Evolutionary conservation across 2,888 invertebrate genomes (phyloP), one percentile per base, ranked within the genome.

Genomic region (Antheraea yamamai): DNA sequence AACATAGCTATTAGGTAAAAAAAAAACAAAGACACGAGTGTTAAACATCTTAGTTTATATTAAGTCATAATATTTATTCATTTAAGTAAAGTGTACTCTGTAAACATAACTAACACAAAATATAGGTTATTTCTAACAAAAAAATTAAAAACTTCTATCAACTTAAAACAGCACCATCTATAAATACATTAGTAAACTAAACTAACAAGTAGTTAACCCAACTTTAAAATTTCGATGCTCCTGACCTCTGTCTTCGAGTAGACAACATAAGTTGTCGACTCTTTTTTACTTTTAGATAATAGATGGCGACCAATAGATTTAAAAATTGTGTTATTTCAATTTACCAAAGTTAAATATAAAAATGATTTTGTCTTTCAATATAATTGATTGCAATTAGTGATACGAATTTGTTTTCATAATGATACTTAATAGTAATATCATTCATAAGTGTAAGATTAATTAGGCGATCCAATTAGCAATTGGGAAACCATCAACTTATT

Each of bases 221-320:
- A 85, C 82, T 88, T 88, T 87, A 79, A 87, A 87, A 84, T 79
- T 83, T 77, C 75, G 76, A 73, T 77, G 78, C 82, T 81, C 79
- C 88, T 91, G 94, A 91, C 94, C 92, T 92, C 94, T 94, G 81
- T 82, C 82, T 91, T 79, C 81, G 87, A 92, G 90, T 91, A 89
- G 94, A 81, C 52, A 79, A 83, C 12, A 39, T 68, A 61, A 23
- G 55, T n/a, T 47, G 55, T n/a, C 47, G 10, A 26, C 23, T 35
- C 20, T 73, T 75, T n/a, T 73, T 14, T 66, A 30, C 73, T 70
- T 75, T 80, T 83, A 76, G 78, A 81, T 89, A 82, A 88, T 80
- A 95, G 94, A 93, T 93, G 94, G 92, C 94, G 73, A 71, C 52
- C 16, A n/a, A 35, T 73, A 52, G 10, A 61, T 61, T 23, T 1